Evolutionary conservation across 2,888 invertebrate genomes (phyloP), one percentile per base, ranked within the genome.

Genomic region (Metellina segmentata): DNA sequence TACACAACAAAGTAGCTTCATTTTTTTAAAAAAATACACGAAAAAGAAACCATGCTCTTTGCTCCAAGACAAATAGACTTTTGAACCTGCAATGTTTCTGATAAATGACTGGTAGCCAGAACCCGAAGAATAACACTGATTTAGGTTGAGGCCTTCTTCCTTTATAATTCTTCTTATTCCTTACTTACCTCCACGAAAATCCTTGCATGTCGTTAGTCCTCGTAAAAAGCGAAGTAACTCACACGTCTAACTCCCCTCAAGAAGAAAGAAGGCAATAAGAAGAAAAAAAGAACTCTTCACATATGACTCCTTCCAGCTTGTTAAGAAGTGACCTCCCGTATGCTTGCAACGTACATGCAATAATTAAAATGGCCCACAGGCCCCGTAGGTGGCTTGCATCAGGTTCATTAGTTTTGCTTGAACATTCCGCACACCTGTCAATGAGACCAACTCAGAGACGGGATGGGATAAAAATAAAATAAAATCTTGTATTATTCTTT

Each of bases 361-460:
- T 91, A 91, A 91, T 91, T 91, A 91, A 91, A 90, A 91, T 83
- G 71, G 78, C 77, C 78, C 71, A 83, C 78, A 83, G 71, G 48
- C 78, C 48, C 82, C 49, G 72, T 78, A 78, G 78, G 82, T 78
- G 83, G 19, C 83, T 78, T 83, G 82, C 78, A 53, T 89, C 91
- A 81, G 52, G 91, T 91, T 91, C 91, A 91, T 91, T 91, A 91
- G 91, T 82, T 91, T 77, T 20, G 78, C 82, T 91, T 87, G 87
- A 85, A 85, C 90, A 85, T 90, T 85, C 85, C 69, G 34, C 81
- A 85, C 90, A 90, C 90, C 90, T 90, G 90, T 90, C 71, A 78
- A 72, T 85, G 72, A 74, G 71, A 20, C 19, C 49, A 78, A 20
- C 81, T 61, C 8, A 11, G 74, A 82, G 48, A 48, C 52, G 16